Evolutionary conservation across 37 sponge, comb jelly and placozoan species (phyloP), one percentile per base, ranked within the genome.

Genomic region (Cliona cf. orientalis): DNA sequence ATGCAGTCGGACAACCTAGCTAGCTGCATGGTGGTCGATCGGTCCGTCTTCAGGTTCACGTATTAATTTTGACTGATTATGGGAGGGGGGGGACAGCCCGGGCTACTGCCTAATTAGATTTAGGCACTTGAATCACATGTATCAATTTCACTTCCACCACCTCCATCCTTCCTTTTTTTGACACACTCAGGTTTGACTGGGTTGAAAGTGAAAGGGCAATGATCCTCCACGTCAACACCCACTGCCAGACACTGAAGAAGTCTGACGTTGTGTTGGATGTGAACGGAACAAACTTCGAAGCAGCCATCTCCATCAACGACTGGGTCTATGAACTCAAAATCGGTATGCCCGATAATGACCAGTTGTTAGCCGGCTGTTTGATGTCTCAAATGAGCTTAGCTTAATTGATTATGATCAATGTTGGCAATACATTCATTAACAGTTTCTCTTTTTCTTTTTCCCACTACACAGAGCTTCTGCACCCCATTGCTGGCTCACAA

Each of bases 171-270:
- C 38, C 31, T 23, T 37, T 65, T 66, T 5, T 66, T 31, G 37
- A 33, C 49, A 32, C 26, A 41, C 41, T 9, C 78, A 86, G 91
- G 76, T 86, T 65, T 67, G 86, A 82, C 31, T 93, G 94, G 94
- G 40, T 87, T 23, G 84, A 93, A 58, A 93, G 87, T 23, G 69
- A 86, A 38, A 55, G 34, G 19, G 42, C 74, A 31, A 56, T 90
- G 42, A 80, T 56, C 7, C 58, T 93, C 19, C 49, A 53, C 34
- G 32, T 93, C 38, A 26, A 40, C 33, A 86, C 87, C 5, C 71
- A 90, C 6, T 46, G 17, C 1, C 45, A 91, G 91, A 49, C 11
- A 1, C 25, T 91, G 45, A 80, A 81, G 71, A n/a, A 39, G 9
- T 58, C 74, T 17, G 88, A 87, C 63, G 60, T 87, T 0, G 46